phyloP scores from a whole-genome alignment of 2,888 invertebrate species.

The Thecophora atra region DNA sequence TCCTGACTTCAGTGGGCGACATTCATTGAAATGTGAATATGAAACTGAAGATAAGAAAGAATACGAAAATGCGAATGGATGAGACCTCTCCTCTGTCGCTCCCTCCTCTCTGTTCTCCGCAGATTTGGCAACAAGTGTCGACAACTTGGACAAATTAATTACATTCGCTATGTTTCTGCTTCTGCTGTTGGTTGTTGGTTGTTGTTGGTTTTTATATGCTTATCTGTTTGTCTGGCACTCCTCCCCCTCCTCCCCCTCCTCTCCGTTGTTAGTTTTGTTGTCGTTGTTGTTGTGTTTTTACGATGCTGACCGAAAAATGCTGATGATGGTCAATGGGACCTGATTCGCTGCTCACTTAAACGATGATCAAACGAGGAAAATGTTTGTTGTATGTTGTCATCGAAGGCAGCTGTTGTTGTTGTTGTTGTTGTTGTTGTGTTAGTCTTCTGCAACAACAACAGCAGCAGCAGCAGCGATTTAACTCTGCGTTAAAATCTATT shows the following conservation, averaged over 20 bases:
- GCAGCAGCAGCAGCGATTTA: not conserved
- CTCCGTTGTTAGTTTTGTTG: too few species aligned
- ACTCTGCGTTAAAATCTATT: too few species aligned
- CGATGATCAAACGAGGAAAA: not conserved
- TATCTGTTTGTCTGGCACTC: too few species aligned
- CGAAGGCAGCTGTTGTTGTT: not conserved
- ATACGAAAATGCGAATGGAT: too few species aligned
- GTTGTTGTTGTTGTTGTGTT: not conserved
- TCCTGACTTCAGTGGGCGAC: not conserved
- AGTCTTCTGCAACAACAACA: constrained; percentile 1
- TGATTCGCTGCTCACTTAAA: not conserved
- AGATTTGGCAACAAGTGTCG: constrained; percentile 34
- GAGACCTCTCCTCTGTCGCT: not conserved
- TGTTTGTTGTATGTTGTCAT: not conserved
- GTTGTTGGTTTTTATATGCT: too few species aligned
- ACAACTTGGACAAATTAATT: constrained; percentile 43
- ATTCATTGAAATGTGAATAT: not conserved
- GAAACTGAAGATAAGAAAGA: too few species aligned
- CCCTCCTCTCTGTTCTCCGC: not conserved
- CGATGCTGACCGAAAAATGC: not conserved
- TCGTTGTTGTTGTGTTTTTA: not conserved
- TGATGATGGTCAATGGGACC: constrained; percentile 14
- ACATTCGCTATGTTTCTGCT: constrained; percentile 8
- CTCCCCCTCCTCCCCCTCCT: too few species aligned
- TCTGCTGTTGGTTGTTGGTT: too few species aligned